phyloP scores from a whole-genome alignment of 2,113 vertebrate species.

The Apaloderma vittatum region DNA sequence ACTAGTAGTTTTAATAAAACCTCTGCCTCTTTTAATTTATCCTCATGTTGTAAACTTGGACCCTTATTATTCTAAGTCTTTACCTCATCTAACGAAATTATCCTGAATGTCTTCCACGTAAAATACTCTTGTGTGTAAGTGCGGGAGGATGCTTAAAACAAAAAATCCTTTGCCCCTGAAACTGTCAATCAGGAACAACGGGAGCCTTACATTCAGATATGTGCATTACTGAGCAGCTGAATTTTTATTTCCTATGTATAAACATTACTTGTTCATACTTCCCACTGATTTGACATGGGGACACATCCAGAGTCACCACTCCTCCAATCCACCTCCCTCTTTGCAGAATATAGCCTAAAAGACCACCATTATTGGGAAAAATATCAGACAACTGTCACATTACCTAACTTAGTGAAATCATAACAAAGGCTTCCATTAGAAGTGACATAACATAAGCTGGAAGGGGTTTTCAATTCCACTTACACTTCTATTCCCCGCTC shows the following conservation, averaged over 20 bases:
- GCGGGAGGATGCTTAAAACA: not conserved
- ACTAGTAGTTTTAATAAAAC: not conserved
- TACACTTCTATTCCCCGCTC: constrained; percentile 82
- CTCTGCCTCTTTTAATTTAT: not conserved
- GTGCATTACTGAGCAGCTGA: not conserved
- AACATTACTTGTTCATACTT: not conserved
- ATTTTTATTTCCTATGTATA: not conserved
- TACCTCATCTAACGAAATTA: not conserved
- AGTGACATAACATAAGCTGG: constrained; percentile 77
- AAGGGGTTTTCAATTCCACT: constrained; percentile 80
- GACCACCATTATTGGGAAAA: constrained; percentile 62
- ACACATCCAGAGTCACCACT: constrained; percentile 17
- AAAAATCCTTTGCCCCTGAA: not conserved
- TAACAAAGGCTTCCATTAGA: constrained; percentile 75
- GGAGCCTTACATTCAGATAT: not conserved
- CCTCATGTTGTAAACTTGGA: not conserved
- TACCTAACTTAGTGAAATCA: constrained; percentile 73
- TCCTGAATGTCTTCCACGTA: fast-evolving
- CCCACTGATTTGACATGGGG: not conserved
- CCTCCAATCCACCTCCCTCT: not conserved
- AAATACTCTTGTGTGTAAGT: not conserved
- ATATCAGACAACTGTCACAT: constrained; percentile 76
- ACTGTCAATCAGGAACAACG: not conserved
- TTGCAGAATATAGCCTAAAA: constrained; percentile 67
- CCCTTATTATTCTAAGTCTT: not conserved